Evolutionary conservation across 2,888 invertebrate species (phyloP), one percentile per base, ranked within the genome.

Genomic region (Mythimna vitellina): DNA sequence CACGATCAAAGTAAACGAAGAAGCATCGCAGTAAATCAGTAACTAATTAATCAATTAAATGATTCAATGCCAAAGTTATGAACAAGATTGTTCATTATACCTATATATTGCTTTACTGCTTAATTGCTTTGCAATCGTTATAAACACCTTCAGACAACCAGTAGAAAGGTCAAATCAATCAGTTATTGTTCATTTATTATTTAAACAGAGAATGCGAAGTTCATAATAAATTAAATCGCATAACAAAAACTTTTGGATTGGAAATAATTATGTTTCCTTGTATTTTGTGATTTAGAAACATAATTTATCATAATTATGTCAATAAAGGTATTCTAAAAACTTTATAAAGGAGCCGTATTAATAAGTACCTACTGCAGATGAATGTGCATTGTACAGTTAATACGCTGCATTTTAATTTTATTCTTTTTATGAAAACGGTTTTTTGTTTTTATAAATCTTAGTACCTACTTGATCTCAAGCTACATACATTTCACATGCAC

Each of bases 151-250:
- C 66, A 76, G 58, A 74, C 64, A 79, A 73, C 79, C 78, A 80
- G 85, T 85, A 86, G 80, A 87, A 83, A 86, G 86, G 87, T 86
- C 85, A 86, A 78, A 83, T 78, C 76, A 81, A 87, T 87, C 77
- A 79, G 71, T 71, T 76, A 72, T 79, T 81, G 70, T 84, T 80
- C 58, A 82, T 70, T 73, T 78, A 66, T 80, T 73, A 86, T 63
- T 71, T 74, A 66, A 68, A 68, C 73, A 75, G 67, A 68, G 67
- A 76, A 73, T 80, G 65, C 73, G 56, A 76, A 79, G 70, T 74
- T 75, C 65, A 69, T 58, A 75, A 78, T 67, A 72, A 73, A 81
- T 73, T 78, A 58, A 73, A 60, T 57, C 56, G 57, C 53, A 25
- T 51, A 75, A 73, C 76, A 85, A 81, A 80, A 80, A 78, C 63